Percentiles rank a stretch among this genome's conserved stretches.
These are phyloP conservation scores for Rhagoletis pomonella DNA, from an alignment of 1,140 invertebrate species.

Conservation along the genomic window DNA sequence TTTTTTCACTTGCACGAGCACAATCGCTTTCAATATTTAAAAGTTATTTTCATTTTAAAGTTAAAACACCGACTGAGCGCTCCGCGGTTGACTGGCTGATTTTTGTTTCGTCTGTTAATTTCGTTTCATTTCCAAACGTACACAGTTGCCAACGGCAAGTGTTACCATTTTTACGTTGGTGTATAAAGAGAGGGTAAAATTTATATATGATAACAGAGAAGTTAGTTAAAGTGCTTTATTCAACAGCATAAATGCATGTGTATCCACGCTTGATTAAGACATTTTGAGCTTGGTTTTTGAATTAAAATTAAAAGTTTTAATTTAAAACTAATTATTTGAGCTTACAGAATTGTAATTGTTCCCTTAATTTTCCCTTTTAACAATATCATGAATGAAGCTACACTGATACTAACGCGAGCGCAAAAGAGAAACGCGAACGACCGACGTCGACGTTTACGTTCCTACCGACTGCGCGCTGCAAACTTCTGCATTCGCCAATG, in stretches of 20 bases:
- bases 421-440: slow-evolving; percentile 12
- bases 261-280: too few relatives aligned
- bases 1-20: background rate
- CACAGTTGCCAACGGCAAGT: slow-evolving; percentile 28
- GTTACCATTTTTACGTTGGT: background rate
- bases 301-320: too few relatives aligned
- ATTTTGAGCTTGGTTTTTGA: too few relatives aligned
- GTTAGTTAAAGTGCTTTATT: too few relatives aligned
- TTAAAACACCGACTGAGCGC: slow-evolving; percentile 58
- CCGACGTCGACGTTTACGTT: background rate
- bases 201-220: too few relatives aligned
- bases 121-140: slow-evolving; percentile 27
- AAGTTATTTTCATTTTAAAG: slow-evolving; percentile 56
- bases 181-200: background rate
- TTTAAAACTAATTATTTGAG: too few relatives aligned
- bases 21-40: background rate
- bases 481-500: background rate
- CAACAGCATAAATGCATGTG: too few relatives aligned
- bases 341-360: background rate
- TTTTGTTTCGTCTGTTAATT: slow-evolving; percentile 52
- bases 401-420: background rate
- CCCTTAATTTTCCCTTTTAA: background rate
- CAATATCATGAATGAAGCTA: background rate
- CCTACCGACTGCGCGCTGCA: background rate
- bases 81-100: slow-evolving; percentile 47